A percentile compares a stretch with the other conserved stretches of the same genome.
These are phyloP conservation scores for Leucoma salicis DNA, from an alignment of 2,888 invertebrate species.

Conservation along the genomic window DNA sequence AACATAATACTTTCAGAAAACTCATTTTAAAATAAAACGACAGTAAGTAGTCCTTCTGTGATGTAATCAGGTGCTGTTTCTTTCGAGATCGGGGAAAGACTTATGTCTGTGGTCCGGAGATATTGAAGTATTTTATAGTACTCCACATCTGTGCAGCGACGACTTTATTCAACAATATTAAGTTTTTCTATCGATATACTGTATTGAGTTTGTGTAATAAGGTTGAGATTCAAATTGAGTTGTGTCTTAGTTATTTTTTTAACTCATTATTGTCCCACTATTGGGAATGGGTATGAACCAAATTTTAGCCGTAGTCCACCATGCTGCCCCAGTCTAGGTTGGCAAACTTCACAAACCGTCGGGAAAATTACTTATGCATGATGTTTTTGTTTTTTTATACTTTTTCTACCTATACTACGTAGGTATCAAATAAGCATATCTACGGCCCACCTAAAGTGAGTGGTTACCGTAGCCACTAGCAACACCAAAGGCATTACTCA, in stretches of 20 bases:
- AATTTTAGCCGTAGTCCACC: too few species aligned
- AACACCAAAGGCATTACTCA: too few species aligned
- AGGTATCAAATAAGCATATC: too few species aligned
- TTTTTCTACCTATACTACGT: too few species aligned
- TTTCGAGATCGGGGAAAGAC: constrained; percentile 33
- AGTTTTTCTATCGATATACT: constrained; percentile 19
- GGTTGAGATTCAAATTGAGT: constrained; percentile 2
- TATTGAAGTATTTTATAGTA: constrained; percentile 34
- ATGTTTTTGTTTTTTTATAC: too few species aligned
- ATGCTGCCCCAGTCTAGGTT: too few species aligned
- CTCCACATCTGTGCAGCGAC: constrained; percentile 21
- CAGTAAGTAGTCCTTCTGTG: constrained; percentile 20
- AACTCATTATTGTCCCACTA: too few species aligned
- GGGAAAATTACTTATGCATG: too few species aligned
- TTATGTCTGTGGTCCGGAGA: constrained; percentile 28
- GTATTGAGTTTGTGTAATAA: constrained; percentile 1
- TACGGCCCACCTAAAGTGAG: too few species aligned
- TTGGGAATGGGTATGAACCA: too few species aligned
- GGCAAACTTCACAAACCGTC: too few species aligned
- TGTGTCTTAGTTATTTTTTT: not conserved
- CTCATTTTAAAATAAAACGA: constrained; percentile 17
- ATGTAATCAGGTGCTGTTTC: constrained; percentile 32
- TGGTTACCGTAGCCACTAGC: too few species aligned
- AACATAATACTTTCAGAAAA: constrained; percentile 1
- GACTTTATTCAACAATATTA: constrained; percentile 13